Base-by-base conservation (phyloP, 2,113 vertebrate genomes). In the Potamarius usumacintae region DNA sequence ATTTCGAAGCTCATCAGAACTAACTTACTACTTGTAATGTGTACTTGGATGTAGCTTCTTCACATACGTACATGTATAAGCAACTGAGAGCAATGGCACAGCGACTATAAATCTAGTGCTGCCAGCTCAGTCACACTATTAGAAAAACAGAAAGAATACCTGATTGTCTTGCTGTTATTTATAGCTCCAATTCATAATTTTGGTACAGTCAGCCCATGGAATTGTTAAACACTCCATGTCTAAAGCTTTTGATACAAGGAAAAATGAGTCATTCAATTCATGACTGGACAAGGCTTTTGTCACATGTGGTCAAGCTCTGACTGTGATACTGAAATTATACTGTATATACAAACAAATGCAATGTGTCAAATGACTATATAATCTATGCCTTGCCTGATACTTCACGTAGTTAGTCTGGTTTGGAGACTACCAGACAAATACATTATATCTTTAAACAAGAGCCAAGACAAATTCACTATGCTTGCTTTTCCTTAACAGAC, bases 81-180 rank as follows among this genome's bases (percentile, higher is more conserved):
- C 27, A 81, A n/a, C 11, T 81, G 17, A 34, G 62, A 69, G 0
- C 7, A n/a, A 22, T 67, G 25, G 18, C 7, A 17, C 42, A 14
- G 27, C 63, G 48, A 8, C 42, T 52, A 6, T 76, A 60, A 76
- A 83, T 34, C 14, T 58, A 57, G 58, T 6, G 7, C 11, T 25
- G 30, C 18, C 53, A 57, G 67, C 83, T 15, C 55, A 85, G 84
- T 5, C 53, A 76, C 6, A 15, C 22, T 74, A 30, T 72, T 74
- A 42, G 71, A 85, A 74, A 74, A 85, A 60, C 25, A 76, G 30
- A 76, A 85, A 85, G 69, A 76, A 62, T 60, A 17, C 11, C 69
- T 81, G 69, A 86, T 80, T 86, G 85, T 25, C 85, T 69, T 53
- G 50, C 27, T 69, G 77, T 42, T 86, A 80, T 86, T 86, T 65